Conservation (phyloP, 2,888 invertebrate genomes). For the Saturnia japonica region DNA sequence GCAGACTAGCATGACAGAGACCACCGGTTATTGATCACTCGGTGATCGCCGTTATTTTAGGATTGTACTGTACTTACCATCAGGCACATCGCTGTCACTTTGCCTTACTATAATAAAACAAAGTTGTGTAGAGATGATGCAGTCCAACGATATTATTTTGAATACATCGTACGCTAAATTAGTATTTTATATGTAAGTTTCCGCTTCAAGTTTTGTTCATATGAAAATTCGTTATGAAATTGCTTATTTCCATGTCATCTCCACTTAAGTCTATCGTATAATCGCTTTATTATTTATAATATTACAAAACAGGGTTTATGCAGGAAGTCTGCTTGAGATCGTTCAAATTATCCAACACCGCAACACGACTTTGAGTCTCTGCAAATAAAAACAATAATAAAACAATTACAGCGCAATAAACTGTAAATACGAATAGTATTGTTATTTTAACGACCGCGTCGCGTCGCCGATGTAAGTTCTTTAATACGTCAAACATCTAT, state of each 20-base stretch:
- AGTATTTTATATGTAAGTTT: background rate
- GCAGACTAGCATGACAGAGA: no score
- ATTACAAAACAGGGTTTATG: background rate
- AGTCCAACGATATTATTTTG: background rate
- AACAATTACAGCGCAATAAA: constrained; percentile 8
- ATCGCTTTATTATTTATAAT: background rate
- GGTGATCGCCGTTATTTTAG: no score
- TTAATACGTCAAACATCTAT: constrained; percentile 18
- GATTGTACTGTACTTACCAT: no score
- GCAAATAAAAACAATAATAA: background rate
- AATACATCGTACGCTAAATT: background rate
- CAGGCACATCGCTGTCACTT: no score
- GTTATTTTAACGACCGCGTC: constrained; percentile 19
- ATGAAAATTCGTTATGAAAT: background rate
- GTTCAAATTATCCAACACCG: background rate
- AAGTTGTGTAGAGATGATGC: no score
- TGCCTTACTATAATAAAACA: no score
- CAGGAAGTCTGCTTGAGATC: background rate
- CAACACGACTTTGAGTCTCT: background rate
- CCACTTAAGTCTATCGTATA: background rate
- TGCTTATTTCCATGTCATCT: background rate
- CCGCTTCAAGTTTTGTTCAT: no score
- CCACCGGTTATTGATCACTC: no score
- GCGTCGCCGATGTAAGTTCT: constrained; percentile 12
- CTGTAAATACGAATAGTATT: background rate